Base-by-base conservation (phyloP, 2,888 invertebrate species). In the Heliconius ethilla region DNA sequence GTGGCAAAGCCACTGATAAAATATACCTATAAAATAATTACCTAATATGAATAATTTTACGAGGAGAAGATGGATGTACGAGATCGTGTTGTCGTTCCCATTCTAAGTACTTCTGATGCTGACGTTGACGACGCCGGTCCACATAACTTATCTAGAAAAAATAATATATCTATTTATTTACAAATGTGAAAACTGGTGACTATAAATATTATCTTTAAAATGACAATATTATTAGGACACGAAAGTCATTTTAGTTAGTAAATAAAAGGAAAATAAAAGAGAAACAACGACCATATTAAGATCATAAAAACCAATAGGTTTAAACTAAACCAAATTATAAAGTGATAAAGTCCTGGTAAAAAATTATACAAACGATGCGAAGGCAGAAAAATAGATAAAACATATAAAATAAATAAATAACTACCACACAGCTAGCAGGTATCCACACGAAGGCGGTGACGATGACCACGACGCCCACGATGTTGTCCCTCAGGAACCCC, bases 381-480 rank as follows among this genome's bases (percentile, higher is more conserved):
- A 33, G 33, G 2, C 2, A 13, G 27, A 63, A 29, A 29, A 55
- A 7, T 51, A 2, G 9, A 22, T 25, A 18, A 18, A 70, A 10
- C 6, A 67, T 4, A 66, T 29, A 37, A 74, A 22, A 18, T 18
- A 11, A 75, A 55, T 29, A 67, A 33, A 40, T n/a, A n/a, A 81
- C 90, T 86, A 93, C 94, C 62, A 98, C 96, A 88, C 98, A 98
- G 88, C 98, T 98, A 7, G 97, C 97, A 2, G 99, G 99, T 84
- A 99, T 97, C 99, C 99, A 99, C 77, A 99, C 95, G 77, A 99
- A 94, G n/a, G 98, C 97, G 18, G 98, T 98, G 82, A 98, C 96
- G 65, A 99, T 95, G 75, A 99, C 97, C 33, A 99, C 98, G 7
- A 98, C 97, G 78, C 99, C 98, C 55, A 99, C 99, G 81, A 99